phyloP scores from a whole-genome alignment of 2,797 vertebrate genomes.

The Crenuchus spilurus region DNA sequence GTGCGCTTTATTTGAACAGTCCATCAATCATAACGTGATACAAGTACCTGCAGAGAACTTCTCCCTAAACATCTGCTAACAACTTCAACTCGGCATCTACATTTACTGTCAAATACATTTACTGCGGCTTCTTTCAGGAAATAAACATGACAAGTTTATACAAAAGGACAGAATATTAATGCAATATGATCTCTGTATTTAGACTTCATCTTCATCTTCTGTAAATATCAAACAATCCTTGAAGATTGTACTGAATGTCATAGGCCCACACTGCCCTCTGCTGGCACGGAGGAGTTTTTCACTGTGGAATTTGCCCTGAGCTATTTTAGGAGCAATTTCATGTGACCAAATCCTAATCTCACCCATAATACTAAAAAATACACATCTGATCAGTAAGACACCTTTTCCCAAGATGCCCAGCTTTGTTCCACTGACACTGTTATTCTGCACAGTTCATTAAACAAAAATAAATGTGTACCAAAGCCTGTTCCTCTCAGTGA shows the following conservation, averaged over 20 bases:
- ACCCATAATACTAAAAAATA: not conserved
- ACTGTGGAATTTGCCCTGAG: not conserved
- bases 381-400: not conserved
- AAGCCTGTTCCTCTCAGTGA: not conserved
- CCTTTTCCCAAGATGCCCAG: not conserved
- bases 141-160: slow-evolving; percentile 10
- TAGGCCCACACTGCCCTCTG: slow-evolving; percentile 25
- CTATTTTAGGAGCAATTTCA: not conserved
- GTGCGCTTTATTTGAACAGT: slow-evolving; percentile 11
- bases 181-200: not conserved
- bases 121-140: not conserved
- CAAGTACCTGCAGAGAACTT: no score
- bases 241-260: not conserved
- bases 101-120: slow-evolving; percentile 19
- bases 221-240: not conserved
- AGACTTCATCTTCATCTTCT: no score
- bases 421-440: not conserved
- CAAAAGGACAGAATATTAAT: not conserved
- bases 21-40: no score
- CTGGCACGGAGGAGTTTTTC: not conserved
- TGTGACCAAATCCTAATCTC: not conserved
- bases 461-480: not conserved
- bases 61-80: not conserved
- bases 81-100: no score
- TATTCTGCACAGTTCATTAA: not conserved